Evolutionary conservation across 2,113 vertebrate species (phyloP).

Genomic region (Sphaerodactylus townsendi): DNA sequence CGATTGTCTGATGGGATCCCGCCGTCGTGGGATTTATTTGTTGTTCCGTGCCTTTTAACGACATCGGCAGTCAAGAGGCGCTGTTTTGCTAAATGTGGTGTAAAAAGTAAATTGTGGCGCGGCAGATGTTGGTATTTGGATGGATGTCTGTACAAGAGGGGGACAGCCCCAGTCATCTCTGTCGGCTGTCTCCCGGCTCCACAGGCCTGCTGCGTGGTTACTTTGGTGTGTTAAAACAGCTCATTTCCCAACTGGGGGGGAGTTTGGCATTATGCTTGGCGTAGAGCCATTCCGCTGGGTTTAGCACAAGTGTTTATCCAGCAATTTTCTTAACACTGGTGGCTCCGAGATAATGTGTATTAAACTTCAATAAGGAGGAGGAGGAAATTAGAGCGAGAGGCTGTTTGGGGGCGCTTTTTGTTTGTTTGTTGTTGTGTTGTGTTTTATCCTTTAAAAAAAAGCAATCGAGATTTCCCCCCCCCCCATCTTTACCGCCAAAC

Average conservation of each 20-base stretch:
- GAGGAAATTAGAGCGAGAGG: background rate
- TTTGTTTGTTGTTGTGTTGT: background rate
- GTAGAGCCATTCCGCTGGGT: constrained; percentile 49
- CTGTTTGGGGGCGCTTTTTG: background rate
- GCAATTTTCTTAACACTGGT: constrained; percentile 67
- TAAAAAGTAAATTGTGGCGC: constrained; percentile 91
- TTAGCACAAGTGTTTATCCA: constrained; percentile 70
- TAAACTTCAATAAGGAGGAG: constrained; percentile 45
- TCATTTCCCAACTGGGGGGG: constrained; percentile 82
- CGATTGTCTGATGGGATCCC: constrained; percentile 71
- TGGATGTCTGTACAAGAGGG: constrained; percentile 78
- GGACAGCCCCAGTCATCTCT: constrained; percentile 81
- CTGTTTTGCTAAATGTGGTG: constrained; percentile 92
- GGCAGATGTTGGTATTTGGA: constrained; percentile 88
- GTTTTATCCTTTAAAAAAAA: constrained; percentile 7
- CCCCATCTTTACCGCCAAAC: too few relatives aligned
- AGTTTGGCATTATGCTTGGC: constrained; percentile 74
- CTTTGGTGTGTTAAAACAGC: constrained; percentile 92
- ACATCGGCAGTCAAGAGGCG: constrained; percentile 80
- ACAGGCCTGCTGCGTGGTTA: constrained; percentile 90
- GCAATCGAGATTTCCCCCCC: background rate
- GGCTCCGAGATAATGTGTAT: constrained; percentile 42
- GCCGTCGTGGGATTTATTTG: constrained; percentile 68
- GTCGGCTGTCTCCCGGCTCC: constrained; percentile 80
- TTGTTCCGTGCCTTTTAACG: constrained; percentile 76